phyloP scores from a whole-genome alignment of 2,888 invertebrate genomes.

The Thysanoteuthis rhombus region DNA sequence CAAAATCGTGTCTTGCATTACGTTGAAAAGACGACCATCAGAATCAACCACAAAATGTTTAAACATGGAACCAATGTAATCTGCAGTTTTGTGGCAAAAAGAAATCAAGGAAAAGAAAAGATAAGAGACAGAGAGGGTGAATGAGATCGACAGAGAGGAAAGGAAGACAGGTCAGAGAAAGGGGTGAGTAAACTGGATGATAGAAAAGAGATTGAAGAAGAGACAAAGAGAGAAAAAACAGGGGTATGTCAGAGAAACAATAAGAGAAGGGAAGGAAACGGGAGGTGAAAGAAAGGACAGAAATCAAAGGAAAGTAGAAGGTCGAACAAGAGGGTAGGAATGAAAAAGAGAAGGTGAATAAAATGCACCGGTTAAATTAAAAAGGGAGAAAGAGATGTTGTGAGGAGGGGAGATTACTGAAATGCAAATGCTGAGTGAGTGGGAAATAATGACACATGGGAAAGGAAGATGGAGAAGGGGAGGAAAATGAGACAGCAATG shows the following conservation, averaged over 20 bases:
- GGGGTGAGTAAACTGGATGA: not conserved
- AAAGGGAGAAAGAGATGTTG: not conserved
- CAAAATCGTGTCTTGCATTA: not conserved
- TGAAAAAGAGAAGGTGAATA: not conserved
- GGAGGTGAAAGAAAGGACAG: not conserved
- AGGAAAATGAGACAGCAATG: not conserved
- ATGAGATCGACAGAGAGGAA: not conserved
- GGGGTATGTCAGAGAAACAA: no score
- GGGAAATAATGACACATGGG: not conserved
- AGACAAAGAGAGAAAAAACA: not conserved
- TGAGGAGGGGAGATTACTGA: slow-evolving; percentile 13
- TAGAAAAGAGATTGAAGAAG: not conserved
- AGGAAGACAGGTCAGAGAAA: not conserved
- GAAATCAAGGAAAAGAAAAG: not conserved
- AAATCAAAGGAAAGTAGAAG: not conserved
- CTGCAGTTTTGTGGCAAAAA: not conserved
- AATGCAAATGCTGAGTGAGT: not conserved
- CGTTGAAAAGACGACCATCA: not conserved
- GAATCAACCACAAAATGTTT: not conserved
- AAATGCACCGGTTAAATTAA: not conserved
- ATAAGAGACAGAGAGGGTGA: not conserved
- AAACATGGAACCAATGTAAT: not conserved
- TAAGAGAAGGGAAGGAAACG: not conserved
- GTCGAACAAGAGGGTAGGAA: not conserved
- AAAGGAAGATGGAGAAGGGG: not conserved